These are phyloP conservation scores for Hippolais icterina DNA, from an alignment of 2,113 vertebrate species.

Conservation along the genomic window DNA sequence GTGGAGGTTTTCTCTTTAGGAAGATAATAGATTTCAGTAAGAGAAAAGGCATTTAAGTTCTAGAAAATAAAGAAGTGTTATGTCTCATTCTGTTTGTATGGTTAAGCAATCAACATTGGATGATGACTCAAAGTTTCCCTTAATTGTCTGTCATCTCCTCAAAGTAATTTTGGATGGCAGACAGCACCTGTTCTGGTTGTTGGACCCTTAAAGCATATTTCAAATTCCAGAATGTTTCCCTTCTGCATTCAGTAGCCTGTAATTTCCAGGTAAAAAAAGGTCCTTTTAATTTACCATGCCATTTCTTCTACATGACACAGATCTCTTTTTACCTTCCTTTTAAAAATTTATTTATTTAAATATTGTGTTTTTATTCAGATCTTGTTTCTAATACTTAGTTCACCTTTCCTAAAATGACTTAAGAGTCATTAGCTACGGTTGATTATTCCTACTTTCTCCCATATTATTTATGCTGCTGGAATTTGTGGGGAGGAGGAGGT, in stretches of 20 bases:
- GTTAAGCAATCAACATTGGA: not conserved
- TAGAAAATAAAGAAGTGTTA: not conserved
- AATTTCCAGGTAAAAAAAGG: conserved; percentile 21
- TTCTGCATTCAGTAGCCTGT: not conserved
- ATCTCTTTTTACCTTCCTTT: not conserved
- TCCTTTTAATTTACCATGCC: not conserved
- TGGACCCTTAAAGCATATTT: not conserved
- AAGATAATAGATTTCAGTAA: not conserved
- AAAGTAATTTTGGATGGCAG: not conserved
- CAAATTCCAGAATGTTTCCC: not conserved
- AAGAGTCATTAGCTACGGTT: not conserved
- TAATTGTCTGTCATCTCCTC: not conserved
- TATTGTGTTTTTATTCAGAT: not conserved
- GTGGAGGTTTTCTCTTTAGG: not conserved
- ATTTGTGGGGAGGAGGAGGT: not conserved
- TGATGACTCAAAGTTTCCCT: conserved; percentile 6
- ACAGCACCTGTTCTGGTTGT: not conserved
- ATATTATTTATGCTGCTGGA: not conserved
- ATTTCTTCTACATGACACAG: not conserved
- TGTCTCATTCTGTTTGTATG: not conserved
- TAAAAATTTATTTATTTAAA: not conserved
- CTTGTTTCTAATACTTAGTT: not conserved
- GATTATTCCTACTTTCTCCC: not conserved
- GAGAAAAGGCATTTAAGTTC: not conserved
- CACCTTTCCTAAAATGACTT: not conserved